phyloP scores from a whole-genome alignment of 2,113 vertebrate genomes.

The Aspiorhynchus laticeps region DNA sequence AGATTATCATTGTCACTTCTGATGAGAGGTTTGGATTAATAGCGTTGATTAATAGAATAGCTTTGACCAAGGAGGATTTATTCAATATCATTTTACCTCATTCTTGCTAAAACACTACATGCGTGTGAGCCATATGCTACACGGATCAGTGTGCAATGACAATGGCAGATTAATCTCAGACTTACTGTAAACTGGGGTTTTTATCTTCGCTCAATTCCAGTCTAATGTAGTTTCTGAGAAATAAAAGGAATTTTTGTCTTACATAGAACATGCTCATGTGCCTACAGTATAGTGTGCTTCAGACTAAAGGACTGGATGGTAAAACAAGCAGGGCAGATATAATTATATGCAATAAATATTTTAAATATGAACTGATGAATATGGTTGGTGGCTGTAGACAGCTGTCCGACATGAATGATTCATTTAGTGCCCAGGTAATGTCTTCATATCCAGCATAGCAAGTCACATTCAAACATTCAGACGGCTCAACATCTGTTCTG shows the following conservation, averaged over 20 bases:
- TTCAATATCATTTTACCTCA: constrained; percentile 35
- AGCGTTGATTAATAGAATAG: constrained; percentile 29
- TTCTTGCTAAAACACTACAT: constrained; percentile 8
- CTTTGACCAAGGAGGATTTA: constrained; percentile 31
- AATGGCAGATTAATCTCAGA: constrained; percentile 20
- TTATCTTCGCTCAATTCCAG: background rate
- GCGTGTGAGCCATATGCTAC: constrained; percentile 20
- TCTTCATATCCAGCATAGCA: constrained; percentile 22
- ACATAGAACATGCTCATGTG: background rate
- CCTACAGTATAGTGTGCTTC: background rate
- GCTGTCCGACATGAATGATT: constrained; percentile 44
- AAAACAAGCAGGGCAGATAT: constrained; percentile 11
- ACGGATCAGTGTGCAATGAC: constrained; percentile 12
- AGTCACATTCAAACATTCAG: constrained; percentile 39
- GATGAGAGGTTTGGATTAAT: constrained; percentile 27
- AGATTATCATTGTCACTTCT: constrained; percentile 23
- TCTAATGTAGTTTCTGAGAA: constrained; percentile 1
- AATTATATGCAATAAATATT: constrained; percentile 50
- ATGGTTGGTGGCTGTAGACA: constrained; percentile 41
- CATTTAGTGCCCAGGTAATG: constrained; percentile 40
- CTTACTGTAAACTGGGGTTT: background rate
- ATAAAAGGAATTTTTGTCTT: background rate
- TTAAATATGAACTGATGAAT: constrained; percentile 27
- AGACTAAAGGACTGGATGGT: constrained; percentile 4
- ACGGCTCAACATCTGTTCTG: constrained; percentile 34